Conservation (phyloP, 2,888 invertebrate genomes). For the Ennomos quercinarius region DNA sequence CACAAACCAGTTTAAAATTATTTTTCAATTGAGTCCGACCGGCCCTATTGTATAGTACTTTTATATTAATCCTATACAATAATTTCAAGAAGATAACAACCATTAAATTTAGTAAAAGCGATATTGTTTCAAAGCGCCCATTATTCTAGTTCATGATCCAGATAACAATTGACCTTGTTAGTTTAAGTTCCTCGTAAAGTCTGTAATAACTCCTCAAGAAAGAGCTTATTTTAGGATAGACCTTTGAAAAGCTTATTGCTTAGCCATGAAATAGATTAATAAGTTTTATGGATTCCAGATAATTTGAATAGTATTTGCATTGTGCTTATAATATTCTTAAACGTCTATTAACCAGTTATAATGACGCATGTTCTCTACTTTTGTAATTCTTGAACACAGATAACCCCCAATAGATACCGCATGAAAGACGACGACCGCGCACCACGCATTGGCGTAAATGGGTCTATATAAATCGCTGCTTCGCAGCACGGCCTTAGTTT, state of each 20-base stretch:
- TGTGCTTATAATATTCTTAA: no score
- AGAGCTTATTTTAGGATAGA: slow-evolving; percentile 4
- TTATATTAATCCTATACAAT: background rate
- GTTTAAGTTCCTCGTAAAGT: slow-evolving; percentile 10
- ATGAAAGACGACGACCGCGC: no score
- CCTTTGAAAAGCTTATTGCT: background rate
- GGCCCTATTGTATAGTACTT: no score
- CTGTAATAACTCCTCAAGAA: slow-evolving; percentile 1
- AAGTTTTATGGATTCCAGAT: background rate
- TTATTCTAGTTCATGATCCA: slow-evolving; percentile 7
- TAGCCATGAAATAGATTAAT: slow-evolving; percentile 1
- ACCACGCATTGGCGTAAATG: no score
- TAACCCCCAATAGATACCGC: no score
- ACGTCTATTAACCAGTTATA: no score
- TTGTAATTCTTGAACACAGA: no score
- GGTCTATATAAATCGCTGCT: no score
- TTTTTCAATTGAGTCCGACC: no score
- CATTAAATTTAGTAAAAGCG: background rate
- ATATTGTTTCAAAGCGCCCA: slow-evolving; percentile 10
- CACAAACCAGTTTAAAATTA: no score
- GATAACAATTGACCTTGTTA: slow-evolving; percentile 10
- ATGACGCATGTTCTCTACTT: no score
- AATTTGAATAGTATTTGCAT: background rate
- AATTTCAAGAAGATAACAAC: background rate
- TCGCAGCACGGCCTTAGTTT: no score